These are phyloP conservation scores for Trachelus tabidus DNA, from an alignment of 2,888 invertebrate genomes.

Conservation along the genomic window DNA sequence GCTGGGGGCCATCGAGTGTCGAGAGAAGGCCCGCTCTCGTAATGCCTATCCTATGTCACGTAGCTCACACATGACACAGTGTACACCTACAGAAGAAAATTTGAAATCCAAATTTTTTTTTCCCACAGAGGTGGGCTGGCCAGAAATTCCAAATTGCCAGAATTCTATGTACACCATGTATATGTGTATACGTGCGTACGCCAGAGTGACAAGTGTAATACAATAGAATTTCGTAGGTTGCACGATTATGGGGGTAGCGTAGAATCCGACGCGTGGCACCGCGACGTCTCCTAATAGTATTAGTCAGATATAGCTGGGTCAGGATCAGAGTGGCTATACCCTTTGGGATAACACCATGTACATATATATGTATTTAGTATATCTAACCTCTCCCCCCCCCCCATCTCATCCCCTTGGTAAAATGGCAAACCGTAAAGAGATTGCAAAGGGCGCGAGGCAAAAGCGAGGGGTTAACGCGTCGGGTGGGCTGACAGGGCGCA, in stretches of 20 bases:
- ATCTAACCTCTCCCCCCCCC: not conserved
- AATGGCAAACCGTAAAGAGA: slow-evolving; percentile 44
- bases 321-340: slow-evolving; percentile 17
- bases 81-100: not conserved
- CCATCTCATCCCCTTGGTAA: slow-evolving; percentile 10
- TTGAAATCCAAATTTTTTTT: not conserved
- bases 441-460: slow-evolving; percentile 36
- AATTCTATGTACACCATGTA: not conserved
- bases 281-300: slow-evolving; percentile 44
- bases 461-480: slow-evolving; percentile 19
- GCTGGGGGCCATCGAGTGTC: not conserved
- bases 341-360: not conserved
- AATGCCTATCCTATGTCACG: not conserved
- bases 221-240: not conserved
- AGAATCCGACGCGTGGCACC: slow-evolving; percentile 43
- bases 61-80: not conserved
- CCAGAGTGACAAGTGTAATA: not conserved
- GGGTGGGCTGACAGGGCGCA: slow-evolving; percentile 46
- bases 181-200: not conserved
- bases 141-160: not conserved
- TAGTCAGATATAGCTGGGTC: slow-evolving; percentile 24
- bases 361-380: not conserved
- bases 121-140: too few species aligned
- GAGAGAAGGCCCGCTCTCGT: not conserved
- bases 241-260: not conserved